phyloP scores from a whole-genome alignment of 1,140 invertebrate species.

The Dendroctonus valens region DNA sequence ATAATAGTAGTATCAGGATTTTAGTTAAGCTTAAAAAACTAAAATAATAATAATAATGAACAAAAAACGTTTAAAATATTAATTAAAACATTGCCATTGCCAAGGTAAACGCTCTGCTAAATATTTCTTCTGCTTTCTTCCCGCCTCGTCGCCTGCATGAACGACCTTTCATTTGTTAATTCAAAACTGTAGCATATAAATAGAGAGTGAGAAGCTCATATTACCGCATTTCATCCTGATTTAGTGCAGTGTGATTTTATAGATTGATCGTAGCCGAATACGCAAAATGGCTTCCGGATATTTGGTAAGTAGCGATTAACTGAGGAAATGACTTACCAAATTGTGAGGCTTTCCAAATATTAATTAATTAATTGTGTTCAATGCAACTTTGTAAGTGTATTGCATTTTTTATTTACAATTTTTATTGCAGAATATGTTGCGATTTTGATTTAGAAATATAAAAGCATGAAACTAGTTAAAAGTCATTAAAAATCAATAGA shows the following conservation, averaged over 20 bases:
- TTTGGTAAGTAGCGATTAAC: slow-evolving; percentile 34
- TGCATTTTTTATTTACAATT: too few species aligned
- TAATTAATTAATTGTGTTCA: too few species aligned
- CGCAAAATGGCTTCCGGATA: slow-evolving; percentile 40
- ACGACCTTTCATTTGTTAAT: slow-evolving; percentile 41
- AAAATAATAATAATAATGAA: too few species aligned
- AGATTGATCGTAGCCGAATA: slow-evolving; percentile 34
- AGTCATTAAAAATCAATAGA: too few species aligned
- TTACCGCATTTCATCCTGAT: slow-evolving; percentile 39
- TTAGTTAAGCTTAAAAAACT: too few species aligned
- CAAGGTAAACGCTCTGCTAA: slow-evolving; percentile 40
- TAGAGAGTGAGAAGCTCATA: slow-evolving; percentile 33
- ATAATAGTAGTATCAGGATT: too few species aligned
- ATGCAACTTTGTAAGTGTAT: too few species aligned
- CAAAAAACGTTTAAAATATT: too few species aligned
- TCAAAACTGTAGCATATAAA: slow-evolving; percentile 43
- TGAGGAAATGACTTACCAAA: background rate
- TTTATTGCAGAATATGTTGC: too few species aligned
- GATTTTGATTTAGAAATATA: too few species aligned
- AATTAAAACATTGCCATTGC: background rate
- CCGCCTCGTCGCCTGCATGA: slow-evolving; percentile 32
- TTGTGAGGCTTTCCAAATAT: background rate
- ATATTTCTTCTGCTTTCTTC: slow-evolving; percentile 46
- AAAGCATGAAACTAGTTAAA: too few species aligned
- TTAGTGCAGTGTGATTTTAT: slow-evolving; percentile 40